A percentile compares a stretch with the other conserved stretches of the same genome.
phyloP scores from a whole-genome alignment of 1,140 invertebrate genomes.

The Drosophila hydei region DNA sequence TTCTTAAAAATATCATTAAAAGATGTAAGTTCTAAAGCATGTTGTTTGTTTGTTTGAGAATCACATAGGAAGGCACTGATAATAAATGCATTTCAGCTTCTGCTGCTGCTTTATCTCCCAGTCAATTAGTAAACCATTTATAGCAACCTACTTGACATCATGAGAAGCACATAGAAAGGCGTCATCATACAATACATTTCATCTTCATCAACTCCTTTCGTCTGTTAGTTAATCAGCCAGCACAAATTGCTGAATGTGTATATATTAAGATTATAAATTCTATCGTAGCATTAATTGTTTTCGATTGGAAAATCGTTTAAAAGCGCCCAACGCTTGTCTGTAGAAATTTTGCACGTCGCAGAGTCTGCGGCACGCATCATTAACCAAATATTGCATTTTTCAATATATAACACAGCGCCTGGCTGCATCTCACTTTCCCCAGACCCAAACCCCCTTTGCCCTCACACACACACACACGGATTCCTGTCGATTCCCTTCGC shows the following conservation, averaged over 20 bases:
- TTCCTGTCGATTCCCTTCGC: too few relatives aligned
- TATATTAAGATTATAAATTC: background rate
- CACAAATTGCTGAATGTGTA: background rate
- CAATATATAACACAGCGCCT: slow-evolving; percentile 21
- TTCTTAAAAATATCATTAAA: too few relatives aligned
- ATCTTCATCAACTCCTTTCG: background rate
- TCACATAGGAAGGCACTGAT: background rate
- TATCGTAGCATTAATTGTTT: slow-evolving; percentile 23
- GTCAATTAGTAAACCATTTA: background rate
- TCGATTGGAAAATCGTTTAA: slow-evolving; percentile 26
- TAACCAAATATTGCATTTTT: slow-evolving; percentile 49
- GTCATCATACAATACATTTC: too few relatives aligned
- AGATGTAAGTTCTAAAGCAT: too few relatives aligned
- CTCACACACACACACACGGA: background rate
- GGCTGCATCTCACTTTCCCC: background rate
- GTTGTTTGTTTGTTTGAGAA: too few relatives aligned
- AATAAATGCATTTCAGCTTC: background rate
- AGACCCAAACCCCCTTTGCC: background rate
- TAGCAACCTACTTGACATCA: too few relatives aligned
- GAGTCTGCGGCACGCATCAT: slow-evolving; percentile 31
- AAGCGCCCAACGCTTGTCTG: slow-evolving; percentile 1
- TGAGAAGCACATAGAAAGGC: too few relatives aligned
- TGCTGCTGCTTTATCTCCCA: background rate
- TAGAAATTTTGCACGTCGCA: slow-evolving; percentile 16
- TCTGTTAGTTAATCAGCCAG: background rate